These are phyloP conservation scores for Bambusicola thoracicus DNA, from an alignment of 2,113 vertebrate species.

Conservation along the genomic window DNA sequence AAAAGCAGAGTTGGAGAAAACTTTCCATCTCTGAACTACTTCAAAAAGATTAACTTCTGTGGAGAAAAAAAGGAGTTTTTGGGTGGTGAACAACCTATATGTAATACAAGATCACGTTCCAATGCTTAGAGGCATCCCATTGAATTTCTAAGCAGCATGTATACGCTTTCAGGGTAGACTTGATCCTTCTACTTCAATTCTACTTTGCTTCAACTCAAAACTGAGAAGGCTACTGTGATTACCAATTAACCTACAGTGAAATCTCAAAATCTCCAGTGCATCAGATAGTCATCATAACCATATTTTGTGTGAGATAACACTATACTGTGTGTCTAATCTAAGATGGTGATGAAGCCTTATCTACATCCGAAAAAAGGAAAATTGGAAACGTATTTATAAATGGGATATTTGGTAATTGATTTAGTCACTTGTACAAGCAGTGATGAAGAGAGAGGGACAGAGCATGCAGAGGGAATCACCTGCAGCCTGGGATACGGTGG, in stretches of 20 bases:
- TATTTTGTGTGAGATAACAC: not conserved
- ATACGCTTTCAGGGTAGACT: not conserved
- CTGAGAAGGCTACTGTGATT: not conserved
- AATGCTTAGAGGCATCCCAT: not conserved
- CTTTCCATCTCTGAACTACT: not conserved
- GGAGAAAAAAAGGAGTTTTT: not conserved
- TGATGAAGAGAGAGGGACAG: slow-evolving; percentile 37
- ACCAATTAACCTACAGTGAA: not conserved
- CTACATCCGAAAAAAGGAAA: not conserved
- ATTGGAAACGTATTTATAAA: not conserved
- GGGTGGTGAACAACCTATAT: no score
- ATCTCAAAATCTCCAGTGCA: not conserved
- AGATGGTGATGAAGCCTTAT: not conserved
- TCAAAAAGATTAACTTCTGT: not conserved
- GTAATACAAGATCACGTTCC: not conserved
- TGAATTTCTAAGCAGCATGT: not conserved
- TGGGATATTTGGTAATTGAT: not conserved
- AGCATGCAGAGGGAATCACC: slow-evolving; percentile 87
- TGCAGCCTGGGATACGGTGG: slow-evolving; percentile 79
- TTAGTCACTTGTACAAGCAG: slow-evolving; percentile 23
- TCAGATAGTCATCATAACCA: not conserved
- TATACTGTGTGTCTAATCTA: not conserved
- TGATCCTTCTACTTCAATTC: not conserved
- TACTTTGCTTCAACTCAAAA: not conserved
- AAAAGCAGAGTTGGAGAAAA: not conserved